Evolutionary conservation across 2,888 invertebrate genomes (phyloP), one percentile per base, ranked within the genome.

Genomic region (Palloptera scutellata): DNA sequence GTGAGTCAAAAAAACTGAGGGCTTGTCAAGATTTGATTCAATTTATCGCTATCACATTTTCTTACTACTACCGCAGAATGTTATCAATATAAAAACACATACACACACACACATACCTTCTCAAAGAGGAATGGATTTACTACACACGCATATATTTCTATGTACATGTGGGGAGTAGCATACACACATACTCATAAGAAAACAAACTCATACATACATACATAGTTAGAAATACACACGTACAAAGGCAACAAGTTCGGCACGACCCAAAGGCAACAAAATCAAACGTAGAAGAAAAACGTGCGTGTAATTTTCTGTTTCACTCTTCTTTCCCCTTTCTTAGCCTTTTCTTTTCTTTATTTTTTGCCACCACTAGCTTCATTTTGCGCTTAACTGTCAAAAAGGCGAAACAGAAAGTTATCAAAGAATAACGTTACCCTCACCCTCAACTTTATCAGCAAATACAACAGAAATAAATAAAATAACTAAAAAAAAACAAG

Each of bases 1-100:
- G 12, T 12, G 45, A 55, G 15, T 40, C 57, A 52, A 53, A 61
- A 64, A 73, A 70, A 71, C 74, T 30, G 30, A 30, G 75, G 74
- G 73, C 76, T 77, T 77, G 76, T 74, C 76, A 76, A 76, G 77
- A 77, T 77, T 77, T 77, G 76, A 77, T 77, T 77, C 77, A 76
- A 76, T 77, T 77, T 76, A 68, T 70, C 72, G 65, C 70, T 73
- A 64, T 71, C 66, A 67, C 59, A 67, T 30, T 30, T 30, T 30
- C 30, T 30, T 30, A 30, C 3, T 30, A 30, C 30, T 30, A 58
- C 65, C 42, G 41, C 19, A 13, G 10, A 48, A 13, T 13, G n/a
- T 43, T 51, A 64, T 67, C 67, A 55, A 41, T 58, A 61, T 10
- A n/a, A 15, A 8, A 19, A n/a, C 45, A 19, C 1, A 17, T 19